Evolutionary conservation across 2,113 vertebrate genomes (phyloP), one percentile per base, ranked within the genome.

Genomic region (Anhinga rufa): DNA sequence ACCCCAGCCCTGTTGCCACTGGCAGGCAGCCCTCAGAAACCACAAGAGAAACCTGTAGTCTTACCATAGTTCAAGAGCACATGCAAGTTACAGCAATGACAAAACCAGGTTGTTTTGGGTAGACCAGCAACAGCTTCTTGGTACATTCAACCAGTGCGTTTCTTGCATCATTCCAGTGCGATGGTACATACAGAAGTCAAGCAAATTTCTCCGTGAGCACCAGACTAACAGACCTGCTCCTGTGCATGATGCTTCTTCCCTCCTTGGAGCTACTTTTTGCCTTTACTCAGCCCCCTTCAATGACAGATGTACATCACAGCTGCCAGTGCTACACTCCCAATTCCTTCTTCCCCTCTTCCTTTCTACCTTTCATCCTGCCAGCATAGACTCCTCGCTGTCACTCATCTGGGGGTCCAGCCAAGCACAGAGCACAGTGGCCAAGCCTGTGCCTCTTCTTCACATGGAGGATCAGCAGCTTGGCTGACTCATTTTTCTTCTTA

Each of bases 351-450:
- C 10, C 17, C 46, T 34, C 29, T 60, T 40, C 31, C 31, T 93
- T 75, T 38, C 61, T 57, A 58, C 15, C 34, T 58, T 32, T 17
- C 4, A 2, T 28, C 34, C 68, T 34, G 40, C 49, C 69, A 79
- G 55, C 70, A 44, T 3, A 1, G 38, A 75, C 17, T 12, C 51
- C 18, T 8, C 2, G 4, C 52, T 49, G 26, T 36, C 29, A 4
- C 57, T 20, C 3, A 0, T 4, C 44, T 42, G 11, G 9, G 36
- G 24, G 4, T 21, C 34, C 6, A 7, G 77, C 34, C 61, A 42
- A 65, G 71, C n/a, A 49, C 34, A 14, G n/a, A 48, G 36, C 24
- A 19, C 0, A 0, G 17, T 11, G 32, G 5, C 60, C 3, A 1
- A 79, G 57, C 52, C 62, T 28, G 6, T 61, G 29, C 21, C 10